Base-by-base conservation (phyloP, 2,888 invertebrate genomes). In the Lasiommata megera region DNA sequence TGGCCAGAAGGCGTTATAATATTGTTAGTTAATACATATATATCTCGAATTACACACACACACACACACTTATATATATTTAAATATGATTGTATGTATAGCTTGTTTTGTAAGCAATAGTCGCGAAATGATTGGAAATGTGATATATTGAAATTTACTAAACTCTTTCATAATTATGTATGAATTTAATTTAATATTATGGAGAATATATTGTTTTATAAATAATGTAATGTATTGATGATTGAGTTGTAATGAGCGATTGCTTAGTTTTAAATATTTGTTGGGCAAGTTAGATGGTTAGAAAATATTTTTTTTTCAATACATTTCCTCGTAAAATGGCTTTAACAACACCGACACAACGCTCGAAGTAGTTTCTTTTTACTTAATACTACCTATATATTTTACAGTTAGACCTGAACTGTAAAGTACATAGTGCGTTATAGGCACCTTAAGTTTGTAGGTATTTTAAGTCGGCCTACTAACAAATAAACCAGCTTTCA, bases 31-130 rank as follows among this genome's bases (percentile, higher is more conserved):
- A 71, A 31, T 73, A 67, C 75, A 67, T 52, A 51, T 61, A 62
- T 77, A 77, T 76, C 76, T 79, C 74, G 77, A 80, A 79, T 74
- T 74, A 78, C n/a, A n/a, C n/a, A n/a, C n/a, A n/a, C n/a, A n/a
- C n/a, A n/a, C n/a, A n/a, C n/a, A n/a, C n/a, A n/a, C 71, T 48
- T 55, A 54, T 17, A 28, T 48, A 34, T 37, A 16, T 44, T 29
- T 50, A 41, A 37, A 17, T n/a, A n/a, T n/a, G n/a, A n/a, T 36
- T 9, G n/a, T 43, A 43, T 67, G 60, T 67, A 62, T 67, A 65
- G 64, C 58, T 63, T 63, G 46, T 58, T 65, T 70, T 66, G 64
- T 74, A 76, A 74, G 67, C 72, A 69, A 68, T 68, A 71, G 68
- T 68, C 65, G 64, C 59, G 67, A 69, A 71, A 66, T 67, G 67